Conservation (phyloP, 2,888 invertebrate species). For the Seira ritae region DNA sequence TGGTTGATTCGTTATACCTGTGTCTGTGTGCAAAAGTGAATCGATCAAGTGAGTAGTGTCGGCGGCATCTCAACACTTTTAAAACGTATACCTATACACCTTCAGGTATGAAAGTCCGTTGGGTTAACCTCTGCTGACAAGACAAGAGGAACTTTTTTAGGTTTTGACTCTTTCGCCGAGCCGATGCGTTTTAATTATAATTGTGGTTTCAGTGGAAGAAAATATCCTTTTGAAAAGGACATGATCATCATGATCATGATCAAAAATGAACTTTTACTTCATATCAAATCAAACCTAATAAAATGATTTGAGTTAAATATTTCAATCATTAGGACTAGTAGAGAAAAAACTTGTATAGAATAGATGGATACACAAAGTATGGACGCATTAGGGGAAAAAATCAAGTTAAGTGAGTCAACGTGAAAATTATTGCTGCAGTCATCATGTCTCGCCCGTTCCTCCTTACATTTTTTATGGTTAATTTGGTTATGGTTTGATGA, state of each 20-base stretch:
- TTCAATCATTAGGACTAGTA: background rate
- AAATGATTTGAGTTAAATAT: background rate
- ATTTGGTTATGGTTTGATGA: conserved; percentile 22
- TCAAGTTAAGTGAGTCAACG: conserved; percentile 59
- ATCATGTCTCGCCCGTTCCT: conserved; percentile 52
- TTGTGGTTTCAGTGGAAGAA: conserved; percentile 25
- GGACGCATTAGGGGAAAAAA: conserved; percentile 11
- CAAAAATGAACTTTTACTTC: background rate
- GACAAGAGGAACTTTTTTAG: background rate
- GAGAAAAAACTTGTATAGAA: background rate
- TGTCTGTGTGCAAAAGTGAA: background rate
- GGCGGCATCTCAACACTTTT: background rate
- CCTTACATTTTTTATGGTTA: conserved; percentile 33
- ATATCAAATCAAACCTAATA: background rate
- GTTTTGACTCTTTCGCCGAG: background rate
- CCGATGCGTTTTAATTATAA: conserved; percentile 44
- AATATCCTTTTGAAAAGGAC: background rate
- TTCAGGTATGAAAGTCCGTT: conserved; percentile 10
- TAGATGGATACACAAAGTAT: background rate
- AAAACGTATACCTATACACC: conserved; percentile 4
- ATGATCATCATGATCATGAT: background rate
- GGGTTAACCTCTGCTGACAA: conserved; percentile 42
- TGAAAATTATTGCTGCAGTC: conserved; percentile 61
- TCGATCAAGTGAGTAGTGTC: background rate
- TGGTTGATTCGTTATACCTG: conserved; percentile 43